Percentiles rank a stretch among this genome's conserved stretches.
phyloP scores from a whole-genome alignment of 2,113 vertebrate species.

The Corydoras sp. region DNA sequence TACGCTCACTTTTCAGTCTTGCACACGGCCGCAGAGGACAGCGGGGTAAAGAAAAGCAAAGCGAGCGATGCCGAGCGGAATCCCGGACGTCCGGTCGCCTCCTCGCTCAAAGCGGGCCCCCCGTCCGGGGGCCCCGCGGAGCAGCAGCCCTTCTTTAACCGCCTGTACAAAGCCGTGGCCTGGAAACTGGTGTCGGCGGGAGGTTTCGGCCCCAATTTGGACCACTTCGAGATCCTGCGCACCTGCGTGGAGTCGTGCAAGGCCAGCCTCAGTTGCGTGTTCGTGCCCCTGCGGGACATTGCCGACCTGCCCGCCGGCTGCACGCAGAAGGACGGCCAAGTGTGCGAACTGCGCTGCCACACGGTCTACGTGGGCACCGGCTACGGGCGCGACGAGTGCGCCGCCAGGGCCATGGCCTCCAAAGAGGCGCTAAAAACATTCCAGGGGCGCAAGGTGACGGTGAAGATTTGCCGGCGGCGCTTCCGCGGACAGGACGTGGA shows the following conservation, averaged over 20 bases:
- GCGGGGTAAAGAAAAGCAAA: conserved; percentile 54
- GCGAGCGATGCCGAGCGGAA: conserved; percentile 47
- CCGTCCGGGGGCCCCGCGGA: conserved; percentile 69
- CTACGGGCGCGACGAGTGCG: conserved; percentile 87
- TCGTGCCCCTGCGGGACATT: conserved; percentile 91
- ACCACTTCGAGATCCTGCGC: conserved; percentile 85
- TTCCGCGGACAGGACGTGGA: conserved; percentile 86
- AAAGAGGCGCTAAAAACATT: conserved; percentile 93
- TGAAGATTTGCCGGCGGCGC: conserved; percentile 86
- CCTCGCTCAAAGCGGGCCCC: conserved; percentile 54
- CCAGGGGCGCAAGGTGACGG: conserved; percentile 89
- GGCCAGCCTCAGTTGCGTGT: conserved; percentile 82
- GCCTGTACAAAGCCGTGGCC: conserved; percentile 91
- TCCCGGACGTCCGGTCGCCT: neutral
- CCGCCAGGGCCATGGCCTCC: conserved; percentile 88
- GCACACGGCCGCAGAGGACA: conserved; percentile 51
- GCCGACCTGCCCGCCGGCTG: conserved; percentile 84
- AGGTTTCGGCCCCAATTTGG: conserved; percentile 84
- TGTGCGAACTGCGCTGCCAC: conserved; percentile 92
- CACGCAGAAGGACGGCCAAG: conserved; percentile 88
- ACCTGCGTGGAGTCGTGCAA: conserved; percentile 87
- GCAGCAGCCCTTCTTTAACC: conserved; percentile 92
- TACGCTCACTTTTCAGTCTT: conserved; percentile 28
- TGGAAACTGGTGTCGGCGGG: conserved; percentile 96
- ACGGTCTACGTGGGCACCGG: conserved; percentile 92